Base-by-base conservation (phyloP, 2,113 vertebrate species). In the Micromys minutus region DNA sequence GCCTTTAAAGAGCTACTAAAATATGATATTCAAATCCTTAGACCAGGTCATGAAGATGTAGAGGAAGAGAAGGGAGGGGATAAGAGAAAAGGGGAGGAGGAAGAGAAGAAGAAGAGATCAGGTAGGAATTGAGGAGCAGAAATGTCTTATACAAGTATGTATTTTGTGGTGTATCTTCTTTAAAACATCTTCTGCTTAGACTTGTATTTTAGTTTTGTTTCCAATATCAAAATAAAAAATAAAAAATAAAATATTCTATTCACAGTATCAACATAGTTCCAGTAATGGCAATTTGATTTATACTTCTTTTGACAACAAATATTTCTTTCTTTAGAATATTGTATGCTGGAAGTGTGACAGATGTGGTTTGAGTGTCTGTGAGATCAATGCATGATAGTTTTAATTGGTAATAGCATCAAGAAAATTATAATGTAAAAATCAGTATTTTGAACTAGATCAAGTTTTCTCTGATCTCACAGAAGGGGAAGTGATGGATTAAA, bases 391-490 rank as follows among this genome's bases (percentile, higher is more conserved):
- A 45, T 90, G 7, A 57, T 81, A 94, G 42, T 6, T 79, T 95
- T 90, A 61, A 90, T 85, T 94, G 84, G 8, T 61, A 88, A 50
- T 57, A 47, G 81, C 45, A 71, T 50, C 63, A 87, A 59, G 75
- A 87, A 87, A 86, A 89, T 19, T 21, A 36, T 52, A 61, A 12
- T 57, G 22, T 75, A 75, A 45, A 87, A 72, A 7, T 65, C 65
- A 39, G 36, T 39, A 85, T 36, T 42, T 95, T 67, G 55, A 90
- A 77, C 24, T 90, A 57, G 19, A 55, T 2, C 45, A 10, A 6
- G 19, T 4, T 97, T 97, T 97, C 39, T 57, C 19, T 39, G 67
- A 91, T 75, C 6, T 89, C 47, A 21, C 65, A 9, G 86, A 94
- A 83, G 34, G 47, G 77, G 21, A 94, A 91, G 7, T 86, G 50